Conservation (phyloP, 2,797 vertebrate genomes). For the Mus caroli region DNA sequence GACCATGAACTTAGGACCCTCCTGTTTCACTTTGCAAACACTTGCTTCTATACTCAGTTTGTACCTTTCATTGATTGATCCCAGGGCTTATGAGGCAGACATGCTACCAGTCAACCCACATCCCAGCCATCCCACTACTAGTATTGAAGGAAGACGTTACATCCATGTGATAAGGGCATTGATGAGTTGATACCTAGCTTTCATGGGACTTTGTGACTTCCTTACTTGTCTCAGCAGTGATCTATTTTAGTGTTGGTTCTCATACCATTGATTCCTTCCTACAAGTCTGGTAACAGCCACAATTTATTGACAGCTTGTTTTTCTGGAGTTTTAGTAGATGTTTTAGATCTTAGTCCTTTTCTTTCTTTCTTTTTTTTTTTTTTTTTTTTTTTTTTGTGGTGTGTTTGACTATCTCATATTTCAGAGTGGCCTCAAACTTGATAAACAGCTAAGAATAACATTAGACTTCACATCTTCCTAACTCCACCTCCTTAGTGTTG, state of each 20-base stretch:
- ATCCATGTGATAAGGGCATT: not conserved
- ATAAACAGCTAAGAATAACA: not conserved
- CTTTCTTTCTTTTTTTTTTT: not conserved
- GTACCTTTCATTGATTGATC: not conserved
- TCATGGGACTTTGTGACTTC: slow-evolving; percentile 29
- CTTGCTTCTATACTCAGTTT: not conserved
- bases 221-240: slow-evolving; percentile 1
- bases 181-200: not conserved
- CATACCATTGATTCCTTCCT: not conserved
- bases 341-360: not conserved
- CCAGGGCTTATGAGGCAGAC: not conserved
- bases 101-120: no score
- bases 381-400: not conserved
- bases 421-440: not conserved
- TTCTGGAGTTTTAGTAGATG: not conserved
- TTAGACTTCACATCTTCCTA: not conserved
- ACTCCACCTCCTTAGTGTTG: not conserved
- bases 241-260: not conserved
- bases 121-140: not conserved
- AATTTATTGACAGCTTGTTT: slow-evolving; percentile 35
- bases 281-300: not conserved
- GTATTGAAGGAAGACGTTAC: not conserved
- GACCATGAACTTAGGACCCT: not conserved
- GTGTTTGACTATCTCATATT: not conserved
- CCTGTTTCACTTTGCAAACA: not conserved